phyloP scores from a whole-genome alignment of 2,113 vertebrate genomes.

The Halichoeres trimaculatus region DNA sequence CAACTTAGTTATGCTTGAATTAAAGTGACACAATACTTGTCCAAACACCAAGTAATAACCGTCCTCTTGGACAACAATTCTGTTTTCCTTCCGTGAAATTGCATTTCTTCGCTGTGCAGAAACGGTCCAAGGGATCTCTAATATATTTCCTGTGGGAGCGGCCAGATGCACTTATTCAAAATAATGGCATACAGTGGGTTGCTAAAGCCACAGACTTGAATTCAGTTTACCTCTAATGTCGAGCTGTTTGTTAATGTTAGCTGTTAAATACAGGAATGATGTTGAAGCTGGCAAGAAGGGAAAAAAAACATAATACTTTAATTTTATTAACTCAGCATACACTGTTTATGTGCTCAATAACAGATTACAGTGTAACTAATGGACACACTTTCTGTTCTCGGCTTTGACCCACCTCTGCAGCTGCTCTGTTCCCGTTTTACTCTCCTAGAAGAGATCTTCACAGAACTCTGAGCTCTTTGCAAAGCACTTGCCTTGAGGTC shows the following conservation, averaged over 20 bases:
- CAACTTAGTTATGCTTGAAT: conserved; percentile 61
- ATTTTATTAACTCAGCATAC: conserved; percentile 57
- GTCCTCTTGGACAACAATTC: conserved; percentile 78
- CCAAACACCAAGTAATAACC: conserved; percentile 81
- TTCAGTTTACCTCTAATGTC: conserved; percentile 71
- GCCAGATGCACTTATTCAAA: conserved; percentile 62
- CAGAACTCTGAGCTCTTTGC: conserved; percentile 59
- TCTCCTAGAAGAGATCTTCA: conserved; percentile 59
- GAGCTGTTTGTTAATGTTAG: conserved; percentile 69
- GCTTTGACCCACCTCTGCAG: conserved; percentile 63
- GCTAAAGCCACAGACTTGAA: conserved; percentile 51
- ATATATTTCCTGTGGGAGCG: conserved; percentile 75
- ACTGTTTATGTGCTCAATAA: conserved; percentile 58
- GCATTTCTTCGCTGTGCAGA: conserved; percentile 68
- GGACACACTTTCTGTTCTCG: conserved; percentile 50
- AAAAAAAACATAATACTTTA: conserved; percentile 58
- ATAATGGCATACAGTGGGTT: conserved; percentile 53
- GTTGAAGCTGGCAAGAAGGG: conserved; percentile 53
- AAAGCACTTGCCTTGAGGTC: conserved; percentile 62
- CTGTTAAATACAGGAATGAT: conserved; percentile 76
- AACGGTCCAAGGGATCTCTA: conserved; percentile 78
- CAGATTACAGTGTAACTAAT: conserved; percentile 59
- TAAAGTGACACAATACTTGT: conserved; percentile 74
- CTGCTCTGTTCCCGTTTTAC: conserved; percentile 66
- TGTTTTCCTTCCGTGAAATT: conserved; percentile 76